These are phyloP conservation scores for Octodon degus DNA, from an alignment of 2,113 vertebrate genomes.

Conservation along the genomic window DNA sequence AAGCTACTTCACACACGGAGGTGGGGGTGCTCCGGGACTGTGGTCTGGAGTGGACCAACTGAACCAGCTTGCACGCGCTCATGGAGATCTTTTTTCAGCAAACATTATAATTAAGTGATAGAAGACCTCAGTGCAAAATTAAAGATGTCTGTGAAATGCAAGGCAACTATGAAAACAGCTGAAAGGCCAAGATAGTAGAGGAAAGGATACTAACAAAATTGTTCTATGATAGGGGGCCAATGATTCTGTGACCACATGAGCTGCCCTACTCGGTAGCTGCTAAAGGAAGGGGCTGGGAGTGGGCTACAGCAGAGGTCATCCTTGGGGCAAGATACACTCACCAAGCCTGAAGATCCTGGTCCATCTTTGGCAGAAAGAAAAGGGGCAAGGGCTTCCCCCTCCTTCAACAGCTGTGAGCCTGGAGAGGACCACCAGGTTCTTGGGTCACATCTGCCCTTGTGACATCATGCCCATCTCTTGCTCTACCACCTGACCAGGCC, in stretches of 20 bases:
- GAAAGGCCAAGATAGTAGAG: neutral
- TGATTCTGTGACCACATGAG: no score
- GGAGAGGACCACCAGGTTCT: neutral
- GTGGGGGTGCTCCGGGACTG: no score
- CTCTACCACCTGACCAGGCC: neutral
- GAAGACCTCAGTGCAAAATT: neutral
- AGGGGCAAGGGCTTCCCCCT: neutral
- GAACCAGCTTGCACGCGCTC: no score
- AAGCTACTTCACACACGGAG: no score
- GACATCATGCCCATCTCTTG: constrained; percentile 51
- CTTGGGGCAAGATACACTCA: neutral
- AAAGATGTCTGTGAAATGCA: neutral
- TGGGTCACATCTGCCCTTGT: constrained; percentile 66
- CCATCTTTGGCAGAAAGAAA: neutral
- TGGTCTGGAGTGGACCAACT: no score
- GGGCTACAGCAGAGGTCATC: neutral
- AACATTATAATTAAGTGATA: neutral
- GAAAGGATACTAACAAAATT: neutral
- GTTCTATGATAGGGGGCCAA: neutral
- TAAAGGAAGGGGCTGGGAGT: neutral
- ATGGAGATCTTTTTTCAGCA: neutral
- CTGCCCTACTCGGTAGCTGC: neutral
- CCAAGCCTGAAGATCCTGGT: neutral
- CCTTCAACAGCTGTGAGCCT: neutral
- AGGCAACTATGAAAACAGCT: neutral